Evolutionary conservation across 2,888 invertebrate genomes (phyloP).

Genomic region (Coelinius sp.): DNA sequence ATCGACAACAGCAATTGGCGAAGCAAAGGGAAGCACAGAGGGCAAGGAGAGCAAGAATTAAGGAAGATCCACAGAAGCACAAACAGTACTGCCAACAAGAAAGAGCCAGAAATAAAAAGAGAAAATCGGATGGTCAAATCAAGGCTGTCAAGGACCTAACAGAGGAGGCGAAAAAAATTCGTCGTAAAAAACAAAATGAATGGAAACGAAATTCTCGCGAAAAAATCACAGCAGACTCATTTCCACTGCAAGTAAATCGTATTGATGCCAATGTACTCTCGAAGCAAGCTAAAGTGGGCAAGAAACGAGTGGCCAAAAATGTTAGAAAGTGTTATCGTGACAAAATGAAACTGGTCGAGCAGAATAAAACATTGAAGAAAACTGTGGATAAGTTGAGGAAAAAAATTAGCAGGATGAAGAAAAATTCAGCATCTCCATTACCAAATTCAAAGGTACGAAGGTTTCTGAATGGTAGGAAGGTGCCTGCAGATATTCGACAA

Average conservation of each 20-base stretch:
- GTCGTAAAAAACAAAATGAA: constrained; percentile 31
- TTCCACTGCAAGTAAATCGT: not conserved
- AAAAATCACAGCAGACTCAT: not conserved
- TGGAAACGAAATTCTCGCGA: not conserved
- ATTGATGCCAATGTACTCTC: constrained; percentile 25
- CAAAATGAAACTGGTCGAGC: constrained; percentile 30
- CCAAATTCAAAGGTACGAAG: constrained; percentile 30
- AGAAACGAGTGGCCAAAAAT: constrained; percentile 32
- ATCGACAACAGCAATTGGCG: constrained; percentile 20
- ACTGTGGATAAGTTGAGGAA: constrained; percentile 30
- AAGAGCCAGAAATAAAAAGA: constrained; percentile 35
- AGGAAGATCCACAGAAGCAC: constrained; percentile 35
- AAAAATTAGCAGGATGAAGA: constrained; percentile 28
- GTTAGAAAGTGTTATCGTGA: constrained; percentile 34
- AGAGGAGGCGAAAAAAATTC: constrained; percentile 37
- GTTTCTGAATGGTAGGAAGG: constrained; percentile 22
- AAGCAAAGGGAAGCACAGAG: constrained; percentile 36
- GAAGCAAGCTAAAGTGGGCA: constrained; percentile 34
- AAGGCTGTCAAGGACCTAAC: constrained; percentile 33
- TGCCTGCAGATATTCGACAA: constrained; percentile 28
- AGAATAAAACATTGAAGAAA: constrained; percentile 23
- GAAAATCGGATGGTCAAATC: constrained; percentile 32
- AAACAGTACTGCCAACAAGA: constrained; percentile 29
- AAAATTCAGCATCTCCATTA: constrained; percentile 22
- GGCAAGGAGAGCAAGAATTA: constrained; percentile 31